phyloP scores from a whole-genome alignment of 2,888 invertebrate genomes.

The Dendrolimus houi region DNA sequence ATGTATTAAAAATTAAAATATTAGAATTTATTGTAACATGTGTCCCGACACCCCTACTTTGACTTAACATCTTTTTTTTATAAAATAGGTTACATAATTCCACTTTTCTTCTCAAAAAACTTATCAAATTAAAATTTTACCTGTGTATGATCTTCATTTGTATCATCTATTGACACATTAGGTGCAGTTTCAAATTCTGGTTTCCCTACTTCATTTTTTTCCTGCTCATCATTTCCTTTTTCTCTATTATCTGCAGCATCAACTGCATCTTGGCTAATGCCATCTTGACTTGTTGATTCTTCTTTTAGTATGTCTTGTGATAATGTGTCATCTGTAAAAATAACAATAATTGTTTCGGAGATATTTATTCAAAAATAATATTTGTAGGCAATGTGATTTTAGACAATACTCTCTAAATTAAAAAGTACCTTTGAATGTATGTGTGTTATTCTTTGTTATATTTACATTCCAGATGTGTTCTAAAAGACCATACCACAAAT shows the following conservation, averaged over 20 bases:
- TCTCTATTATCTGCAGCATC: slow-evolving; percentile 15
- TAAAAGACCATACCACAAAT: too few species aligned
- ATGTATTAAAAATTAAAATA: too few species aligned
- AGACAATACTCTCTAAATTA: too few species aligned
- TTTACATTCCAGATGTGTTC: too few species aligned
- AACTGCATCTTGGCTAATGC: slow-evolving; percentile 10
- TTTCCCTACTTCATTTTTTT: slow-evolving; percentile 39
- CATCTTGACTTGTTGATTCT: slow-evolving; percentile 22
- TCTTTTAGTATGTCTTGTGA: slow-evolving; percentile 23
- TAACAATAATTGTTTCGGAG: too few species aligned
- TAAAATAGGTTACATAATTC: neutral
- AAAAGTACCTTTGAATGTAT: too few species aligned
- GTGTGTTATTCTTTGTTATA: too few species aligned
- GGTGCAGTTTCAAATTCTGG: slow-evolving; percentile 73
- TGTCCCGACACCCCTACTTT: too few species aligned
- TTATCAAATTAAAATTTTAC: slow-evolving; percentile 22
- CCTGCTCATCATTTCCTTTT: slow-evolving; percentile 28
- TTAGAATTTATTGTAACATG: neutral
- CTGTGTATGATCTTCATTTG: slow-evolving; percentile 65
- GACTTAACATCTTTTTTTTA: too few species aligned
- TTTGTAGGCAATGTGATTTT: too few species aligned
- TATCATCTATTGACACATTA: slow-evolving; percentile 55
- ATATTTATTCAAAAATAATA: too few species aligned
- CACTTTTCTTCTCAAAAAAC: neutral
- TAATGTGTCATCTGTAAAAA: neutral